Percentiles rank a stretch among this genome's conserved stretches.
phyloP scores from a whole-genome alignment of 1,140 invertebrate species.

The Ceratina australensis region DNA sequence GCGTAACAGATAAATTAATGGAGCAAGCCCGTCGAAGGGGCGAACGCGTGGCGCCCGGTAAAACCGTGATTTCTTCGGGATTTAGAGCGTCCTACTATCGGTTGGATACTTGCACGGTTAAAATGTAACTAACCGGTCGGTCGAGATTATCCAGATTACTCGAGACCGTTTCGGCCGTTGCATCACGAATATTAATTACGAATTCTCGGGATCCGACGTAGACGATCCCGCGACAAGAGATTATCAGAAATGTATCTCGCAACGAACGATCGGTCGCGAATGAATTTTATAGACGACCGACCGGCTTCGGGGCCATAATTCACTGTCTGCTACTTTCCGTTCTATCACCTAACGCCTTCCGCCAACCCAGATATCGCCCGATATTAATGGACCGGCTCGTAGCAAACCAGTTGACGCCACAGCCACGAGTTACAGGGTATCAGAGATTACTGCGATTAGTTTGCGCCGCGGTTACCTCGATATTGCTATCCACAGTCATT shows the following conservation, averaged over 20 bases:
- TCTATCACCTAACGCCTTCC: slow-evolving; percentile 31
- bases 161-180: neutral
- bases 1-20: slow-evolving; percentile 47
- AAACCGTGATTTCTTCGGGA: slow-evolving; percentile 40
- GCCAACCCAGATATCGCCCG: slow-evolving; percentile 47
- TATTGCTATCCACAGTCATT: slow-evolving; percentile 18
- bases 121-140: neutral
- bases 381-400: slow-evolving; percentile 50
- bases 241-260: neutral
- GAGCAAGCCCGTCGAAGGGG: slow-evolving; percentile 6
- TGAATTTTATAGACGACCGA: slow-evolving; percentile 1
- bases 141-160: neutral
- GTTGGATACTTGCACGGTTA: neutral
- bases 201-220: neutral
- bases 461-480: slow-evolving; percentile 8
- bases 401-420: slow-evolving; percentile 28
- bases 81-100: slow-evolving; percentile 2
- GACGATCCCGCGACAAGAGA: neutral
- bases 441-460: slow-evolving; percentile 40
- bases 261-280: neutral
- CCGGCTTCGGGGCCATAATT: neutral
- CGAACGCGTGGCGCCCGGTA: neutral
- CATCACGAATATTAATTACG: neutral
- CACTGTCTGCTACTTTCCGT: slow-evolving; percentile 22
- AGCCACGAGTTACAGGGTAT: slow-evolving; percentile 21